Evolutionary conservation across 2,888 invertebrate species (phyloP).

Genomic region (Tachina grossa): DNA sequence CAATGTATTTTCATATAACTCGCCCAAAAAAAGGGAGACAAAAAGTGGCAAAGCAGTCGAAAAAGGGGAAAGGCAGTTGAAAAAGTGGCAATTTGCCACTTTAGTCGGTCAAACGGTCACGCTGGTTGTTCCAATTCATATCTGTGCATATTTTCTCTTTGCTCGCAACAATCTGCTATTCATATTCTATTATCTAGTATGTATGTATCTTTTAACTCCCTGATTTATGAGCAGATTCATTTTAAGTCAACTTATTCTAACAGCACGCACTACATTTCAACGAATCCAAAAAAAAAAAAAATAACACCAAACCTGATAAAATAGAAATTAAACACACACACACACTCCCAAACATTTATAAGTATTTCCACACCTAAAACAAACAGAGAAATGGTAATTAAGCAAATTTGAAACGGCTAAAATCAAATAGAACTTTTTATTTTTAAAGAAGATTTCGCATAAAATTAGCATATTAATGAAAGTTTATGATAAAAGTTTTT

Average conservation of each 20-base stretch:
- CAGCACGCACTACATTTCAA: conserved; percentile 19
- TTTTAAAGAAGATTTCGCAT: conserved; percentile 71
- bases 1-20: too few relatives aligned
- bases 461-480: conserved; percentile 78
- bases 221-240: conserved; percentile 60
- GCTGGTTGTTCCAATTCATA: conserved; percentile 53
- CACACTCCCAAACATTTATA: neutral
- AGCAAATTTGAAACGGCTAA: conserved; percentile 70
- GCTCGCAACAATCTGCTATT: conserved; percentile 13
- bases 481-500: conserved; percentile 52
- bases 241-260: conserved; percentile 59
- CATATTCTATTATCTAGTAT: conserved; percentile 16
- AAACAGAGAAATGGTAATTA: conserved; percentile 58
- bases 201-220: neutral
- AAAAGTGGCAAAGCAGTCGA: too few relatives aligned
- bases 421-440: conserved; percentile 73
- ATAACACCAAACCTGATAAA: conserved; percentile 36
- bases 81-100: too few relatives aligned
- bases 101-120: too few relatives aligned
- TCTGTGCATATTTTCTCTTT: neutral
- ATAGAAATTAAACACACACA: neutral
- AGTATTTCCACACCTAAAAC: neutral
- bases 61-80: too few relatives aligned
- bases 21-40: too few relatives aligned
- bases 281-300: neutral